Percentiles rank a stretch among this genome's conserved stretches.
Conservation (phyloP, 2,113 vertebrate species). For the Malurus cyaneus region DNA sequence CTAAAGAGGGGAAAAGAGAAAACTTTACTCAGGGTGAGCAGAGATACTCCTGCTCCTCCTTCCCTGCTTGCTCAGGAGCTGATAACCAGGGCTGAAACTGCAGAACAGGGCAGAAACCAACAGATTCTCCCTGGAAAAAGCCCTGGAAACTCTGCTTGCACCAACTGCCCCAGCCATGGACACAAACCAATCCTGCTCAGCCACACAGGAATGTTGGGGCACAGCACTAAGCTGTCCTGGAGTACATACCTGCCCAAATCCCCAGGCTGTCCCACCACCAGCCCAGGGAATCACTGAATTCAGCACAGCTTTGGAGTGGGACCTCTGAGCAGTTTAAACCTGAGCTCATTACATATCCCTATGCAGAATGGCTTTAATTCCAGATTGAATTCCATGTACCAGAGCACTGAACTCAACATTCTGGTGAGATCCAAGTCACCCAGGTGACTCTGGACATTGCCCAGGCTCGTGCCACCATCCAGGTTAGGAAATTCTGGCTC, state of each 20-base stretch:
- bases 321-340: neutral
- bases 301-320: neutral
- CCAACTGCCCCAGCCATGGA: accelerated
- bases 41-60: neutral
- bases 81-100: neutral
- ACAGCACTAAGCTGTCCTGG: neutral
- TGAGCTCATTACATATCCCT: accelerated
- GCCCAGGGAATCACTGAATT: neutral
- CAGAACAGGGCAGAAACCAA: neutral
- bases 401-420: neutral
- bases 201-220: neutral
- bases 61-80: neutral
- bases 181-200: neutral
- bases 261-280: neutral
- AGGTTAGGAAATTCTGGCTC: neutral
- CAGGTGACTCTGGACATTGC: neutral
- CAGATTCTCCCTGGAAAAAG: neutral
- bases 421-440: neutral
- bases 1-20: neutral
- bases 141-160: neutral
- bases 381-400: neutral
- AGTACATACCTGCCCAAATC: neutral
- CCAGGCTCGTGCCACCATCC: neutral
- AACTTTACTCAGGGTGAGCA: neutral
- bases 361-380: neutral